Conservation (phyloP, 2,113 vertebrate genomes). For the Colius striatus region DNA sequence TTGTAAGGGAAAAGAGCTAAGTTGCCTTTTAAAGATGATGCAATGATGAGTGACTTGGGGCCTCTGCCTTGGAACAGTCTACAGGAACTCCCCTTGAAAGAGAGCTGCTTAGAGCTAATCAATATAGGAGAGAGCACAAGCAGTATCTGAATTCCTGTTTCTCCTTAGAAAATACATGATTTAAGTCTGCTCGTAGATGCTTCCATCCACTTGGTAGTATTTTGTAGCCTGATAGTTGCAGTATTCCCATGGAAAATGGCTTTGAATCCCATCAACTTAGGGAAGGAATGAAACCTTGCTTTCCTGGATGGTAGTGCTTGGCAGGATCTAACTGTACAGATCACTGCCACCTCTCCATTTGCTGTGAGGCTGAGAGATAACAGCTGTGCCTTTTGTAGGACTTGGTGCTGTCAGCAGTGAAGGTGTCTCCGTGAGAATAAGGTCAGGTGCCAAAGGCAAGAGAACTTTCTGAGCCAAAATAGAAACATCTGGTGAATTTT, state of each 20-base stretch:
- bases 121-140: background rate
- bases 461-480: background rate
- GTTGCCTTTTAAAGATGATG: background rate
- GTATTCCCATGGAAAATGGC: background rate
- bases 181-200: background rate
- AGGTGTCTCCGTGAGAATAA: background rate
- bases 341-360: background rate
- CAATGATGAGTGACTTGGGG: background rate
- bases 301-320: background rate
- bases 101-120: background rate
- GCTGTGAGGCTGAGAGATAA: background rate
- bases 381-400: background rate
- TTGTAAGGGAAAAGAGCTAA: background rate
- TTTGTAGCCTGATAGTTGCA: background rate
- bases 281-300: background rate
- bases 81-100: background rate
- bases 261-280: background rate
- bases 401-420: background rate
- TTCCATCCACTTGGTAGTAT: background rate
- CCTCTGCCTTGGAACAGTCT: background rate
- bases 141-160: background rate
- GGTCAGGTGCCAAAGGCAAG: background rate
- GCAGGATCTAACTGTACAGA: background rate
- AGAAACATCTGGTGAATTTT: background rate
- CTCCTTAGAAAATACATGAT: background rate